phyloP scores from a whole-genome alignment of 2,113 vertebrate species.

The Bostrychus sinensis region DNA sequence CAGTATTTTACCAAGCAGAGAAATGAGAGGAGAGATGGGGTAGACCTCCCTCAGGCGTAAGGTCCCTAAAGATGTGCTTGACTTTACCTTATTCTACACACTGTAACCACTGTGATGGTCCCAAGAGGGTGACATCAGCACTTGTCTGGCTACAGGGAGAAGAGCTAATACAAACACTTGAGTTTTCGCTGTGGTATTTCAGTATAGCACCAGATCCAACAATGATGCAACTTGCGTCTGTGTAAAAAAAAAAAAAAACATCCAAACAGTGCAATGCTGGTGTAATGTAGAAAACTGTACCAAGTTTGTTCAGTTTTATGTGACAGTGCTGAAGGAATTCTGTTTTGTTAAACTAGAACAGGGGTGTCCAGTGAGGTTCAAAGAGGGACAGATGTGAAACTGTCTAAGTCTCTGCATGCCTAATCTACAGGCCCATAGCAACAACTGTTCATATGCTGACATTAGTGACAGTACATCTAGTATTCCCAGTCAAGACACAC shows the following conservation, averaged over 20 bases:
- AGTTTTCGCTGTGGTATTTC: neutral
- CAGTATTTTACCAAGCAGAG: constrained; percentile 26
- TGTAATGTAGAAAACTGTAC: neutral
- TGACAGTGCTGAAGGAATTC: too few species aligned
- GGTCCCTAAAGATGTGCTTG: constrained; percentile 43
- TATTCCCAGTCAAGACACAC: too few species aligned
- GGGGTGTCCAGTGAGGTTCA: too few species aligned
- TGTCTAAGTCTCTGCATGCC: too few species aligned
- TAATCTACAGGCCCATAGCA: too few species aligned
- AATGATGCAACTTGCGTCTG: neutral
- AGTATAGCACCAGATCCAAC: too few species aligned
- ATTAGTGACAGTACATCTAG: too few species aligned
- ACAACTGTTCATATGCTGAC: too few species aligned
- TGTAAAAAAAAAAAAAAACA: neutral
- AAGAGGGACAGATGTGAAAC: too few species aligned
- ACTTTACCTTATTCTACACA: constrained; percentile 39
- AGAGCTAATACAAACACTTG: neutral
- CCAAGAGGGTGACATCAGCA: constrained; percentile 19
- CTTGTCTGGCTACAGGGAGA: neutral
- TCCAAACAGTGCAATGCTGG: neutral
- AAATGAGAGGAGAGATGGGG: constrained; percentile 39
- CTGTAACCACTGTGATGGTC: constrained; percentile 33
- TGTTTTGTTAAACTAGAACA: too few species aligned
- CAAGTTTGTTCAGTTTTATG: neutral
- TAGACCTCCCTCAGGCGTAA: constrained; percentile 35